Evolutionary conservation across 2,888 invertebrate species (phyloP).

Genomic region (Caenorhabditis plicata): DNA sequence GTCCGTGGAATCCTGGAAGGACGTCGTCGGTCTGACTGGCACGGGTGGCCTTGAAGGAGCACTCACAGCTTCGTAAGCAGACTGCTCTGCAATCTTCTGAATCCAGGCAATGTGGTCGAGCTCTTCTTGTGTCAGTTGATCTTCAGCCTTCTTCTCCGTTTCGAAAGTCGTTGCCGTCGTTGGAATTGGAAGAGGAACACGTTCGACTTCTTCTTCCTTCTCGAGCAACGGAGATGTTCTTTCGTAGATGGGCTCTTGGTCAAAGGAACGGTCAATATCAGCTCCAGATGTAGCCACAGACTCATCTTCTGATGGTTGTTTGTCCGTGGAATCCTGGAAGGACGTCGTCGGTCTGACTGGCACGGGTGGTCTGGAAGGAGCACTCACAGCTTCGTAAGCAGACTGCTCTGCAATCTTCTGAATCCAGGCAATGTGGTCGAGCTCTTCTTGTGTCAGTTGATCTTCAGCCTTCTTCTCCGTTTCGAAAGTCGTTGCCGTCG

Average conservation of each 20-base stretch:
- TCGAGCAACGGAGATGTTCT: background rate
- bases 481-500: constrained; percentile 10
- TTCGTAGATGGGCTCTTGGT: background rate
- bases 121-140: constrained; percentile 42
- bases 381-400: constrained; percentile 1
- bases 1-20: background rate
- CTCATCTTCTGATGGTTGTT: constrained; percentile 2
- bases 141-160: background rate
- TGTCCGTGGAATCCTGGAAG: too few relatives aligned
- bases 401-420: constrained; percentile 10
- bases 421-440: constrained; percentile 19
- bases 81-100: constrained; percentile 7
- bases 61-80: constrained; percentile 6
- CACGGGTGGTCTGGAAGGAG: background rate
- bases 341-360: background rate
- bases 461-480: constrained; percentile 2
- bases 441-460: constrained; percentile 5
- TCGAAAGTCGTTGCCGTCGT: background rate
- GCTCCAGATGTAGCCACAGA: constrained; percentile 5
- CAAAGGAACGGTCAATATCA: constrained; percentile 8
- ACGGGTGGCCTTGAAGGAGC: constrained; percentile 1
- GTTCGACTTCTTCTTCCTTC: constrained; percentile 5
- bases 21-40: background rate
- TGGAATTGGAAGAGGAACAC: background rate
- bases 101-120: constrained; percentile 30